phyloP scores from a whole-genome alignment of 1,140 invertebrate species.

The Drosophila virilis region DNA sequence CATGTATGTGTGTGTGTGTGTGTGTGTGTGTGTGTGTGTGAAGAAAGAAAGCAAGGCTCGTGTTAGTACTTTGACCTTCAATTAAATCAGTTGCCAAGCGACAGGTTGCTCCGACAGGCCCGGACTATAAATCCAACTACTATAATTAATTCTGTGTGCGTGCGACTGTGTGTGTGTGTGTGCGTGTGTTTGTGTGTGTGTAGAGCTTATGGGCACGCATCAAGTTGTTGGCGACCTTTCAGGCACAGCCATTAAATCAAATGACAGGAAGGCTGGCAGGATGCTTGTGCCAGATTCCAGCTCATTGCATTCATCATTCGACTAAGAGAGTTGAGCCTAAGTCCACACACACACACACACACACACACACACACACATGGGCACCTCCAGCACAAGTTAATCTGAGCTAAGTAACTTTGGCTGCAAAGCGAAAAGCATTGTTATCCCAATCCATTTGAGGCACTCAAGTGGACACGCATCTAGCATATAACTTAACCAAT shows the following conservation, averaged over 20 bases:
- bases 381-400: conserved; percentile 56
- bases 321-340: conserved; percentile 15
- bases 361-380: conserved; percentile 36
- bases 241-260: conserved; percentile 68
- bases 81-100: not conserved
- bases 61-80: conserved; percentile 39
- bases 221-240: conserved; percentile 58
- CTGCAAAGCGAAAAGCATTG: conserved; percentile 53
- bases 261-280: conserved; percentile 58
- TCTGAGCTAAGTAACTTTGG: conserved; percentile 74
- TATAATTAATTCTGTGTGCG: conserved; percentile 39
- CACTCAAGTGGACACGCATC: conserved; percentile 63
- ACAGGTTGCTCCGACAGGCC: conserved; percentile 37
- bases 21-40: not conserved
- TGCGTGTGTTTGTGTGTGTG: conserved; percentile 11
- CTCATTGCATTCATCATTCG: conserved; percentile 72
- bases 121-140: conserved; percentile 24
- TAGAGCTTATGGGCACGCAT: conserved; percentile 52
- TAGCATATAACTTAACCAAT: not conserved
- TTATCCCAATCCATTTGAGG: conserved; percentile 58
- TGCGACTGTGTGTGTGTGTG: conserved; percentile 1
- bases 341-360: conserved; percentile 18
- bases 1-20: not conserved
- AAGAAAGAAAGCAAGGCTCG: not conserved
- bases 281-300: conserved; percentile 57